Evolutionary conservation across 2,888 invertebrate species (phyloP), one percentile per base, ranked within the genome.

Genomic region (Apotomis betuletana): DNA sequence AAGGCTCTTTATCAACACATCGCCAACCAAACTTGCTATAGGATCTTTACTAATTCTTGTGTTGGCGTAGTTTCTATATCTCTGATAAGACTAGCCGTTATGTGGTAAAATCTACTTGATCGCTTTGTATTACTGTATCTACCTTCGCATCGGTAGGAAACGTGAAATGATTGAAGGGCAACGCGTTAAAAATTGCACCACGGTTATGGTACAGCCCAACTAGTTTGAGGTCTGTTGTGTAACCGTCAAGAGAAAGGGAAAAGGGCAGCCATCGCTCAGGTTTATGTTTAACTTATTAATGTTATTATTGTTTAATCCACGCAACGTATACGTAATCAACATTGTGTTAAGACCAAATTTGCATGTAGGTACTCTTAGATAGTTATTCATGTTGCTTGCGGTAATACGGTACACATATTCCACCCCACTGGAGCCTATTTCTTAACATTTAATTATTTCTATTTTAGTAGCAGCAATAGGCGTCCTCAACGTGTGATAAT

Each of bases 131-230:
- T n/a, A 58, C 38, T 44, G 6, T 41, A 27, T 44, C 8, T 54
- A 64, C 54, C 3, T 49, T 9, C 9, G 9, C 9, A 27, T 15
- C 27, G 55, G 44, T 64, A 44, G 12, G 38, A 13, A 44, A 55
- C 8, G 44, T 55, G 41, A 64, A 38, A 15, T 12, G 55, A 12
- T 44, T 55, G 64, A 64, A 64, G 64, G 64, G 64, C 64, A 41
- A 58, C 44, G n/a, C 41, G 54, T 46, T 52, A 54, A 54, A 64
- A 64, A 58, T 58, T 58, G 38, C 58, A 58, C 58, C 58, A 58
- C 38, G 27, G 38, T 57, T 49, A 55, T 10, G 41, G 54, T 55
- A 55, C 6, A 44, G 44, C 44, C 10, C 44, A 55, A 64, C 64
- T 52, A 44, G 64, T 55, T 46, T 54, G 55, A 55, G 55, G 44